phyloP scores from a whole-genome alignment of 2,113 vertebrate genomes.

The Oenanthe melanoleuca region DNA sequence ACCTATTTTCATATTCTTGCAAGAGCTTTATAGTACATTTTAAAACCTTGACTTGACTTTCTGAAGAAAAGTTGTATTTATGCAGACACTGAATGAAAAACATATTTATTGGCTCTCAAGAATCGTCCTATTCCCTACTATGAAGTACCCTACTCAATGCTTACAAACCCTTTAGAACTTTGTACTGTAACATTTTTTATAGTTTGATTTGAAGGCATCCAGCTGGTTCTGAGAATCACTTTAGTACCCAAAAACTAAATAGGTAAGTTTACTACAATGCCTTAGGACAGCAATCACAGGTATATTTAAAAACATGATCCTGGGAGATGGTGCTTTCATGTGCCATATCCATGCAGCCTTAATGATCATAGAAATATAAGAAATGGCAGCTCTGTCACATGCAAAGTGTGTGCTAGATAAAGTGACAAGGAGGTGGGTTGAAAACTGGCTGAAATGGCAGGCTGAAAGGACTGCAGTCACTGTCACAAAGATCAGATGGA shows the following conservation, averaged over 20 bases:
- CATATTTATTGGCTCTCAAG: not conserved
- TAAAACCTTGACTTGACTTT: not conserved
- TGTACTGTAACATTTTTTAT: not conserved
- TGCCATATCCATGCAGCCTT: not conserved
- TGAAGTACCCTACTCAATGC: not conserved
- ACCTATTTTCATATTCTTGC: not conserved
- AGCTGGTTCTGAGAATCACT: not conserved
- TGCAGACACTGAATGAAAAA: not conserved
- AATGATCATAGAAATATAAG: not conserved
- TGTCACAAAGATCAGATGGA: not conserved
- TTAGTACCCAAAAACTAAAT: not conserved
- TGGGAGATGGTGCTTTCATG: not conserved
- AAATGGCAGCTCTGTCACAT: not conserved
- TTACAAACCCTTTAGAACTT: not conserved
- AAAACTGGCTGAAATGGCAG: not conserved
- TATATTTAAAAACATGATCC: not conserved
- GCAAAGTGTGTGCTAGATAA: not conserved
- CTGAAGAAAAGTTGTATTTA: not conserved
- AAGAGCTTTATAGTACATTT: not conserved
- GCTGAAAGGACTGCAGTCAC: not conserved
- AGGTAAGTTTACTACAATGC: not conserved
- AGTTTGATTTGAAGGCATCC: not conserved
- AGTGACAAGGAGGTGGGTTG: not conserved
- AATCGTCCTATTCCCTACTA: not conserved
- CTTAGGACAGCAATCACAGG: not conserved